Evolutionary conservation across 2,888 invertebrate species (phyloP).

Genomic region (Calameuta pallipes): DNA sequence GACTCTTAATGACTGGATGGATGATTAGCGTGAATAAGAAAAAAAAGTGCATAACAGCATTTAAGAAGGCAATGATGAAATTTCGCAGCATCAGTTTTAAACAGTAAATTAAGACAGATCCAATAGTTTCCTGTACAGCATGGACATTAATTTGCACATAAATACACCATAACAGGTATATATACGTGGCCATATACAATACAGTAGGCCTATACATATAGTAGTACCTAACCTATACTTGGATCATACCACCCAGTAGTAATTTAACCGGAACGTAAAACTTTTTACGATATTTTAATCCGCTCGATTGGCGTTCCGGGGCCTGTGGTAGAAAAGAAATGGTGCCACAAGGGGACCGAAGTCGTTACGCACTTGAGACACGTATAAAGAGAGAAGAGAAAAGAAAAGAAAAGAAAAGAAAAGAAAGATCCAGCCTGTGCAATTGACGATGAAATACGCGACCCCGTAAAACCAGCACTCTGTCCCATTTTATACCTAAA

Average conservation of each 20-base stretch:
- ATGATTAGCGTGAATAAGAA: too few species aligned
- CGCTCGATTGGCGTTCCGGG: slow-evolving; percentile 20
- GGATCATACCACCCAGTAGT: slow-evolving; percentile 32
- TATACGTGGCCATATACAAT: background rate
- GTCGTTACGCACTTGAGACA: slow-evolving; percentile 18
- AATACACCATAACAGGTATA: background rate
- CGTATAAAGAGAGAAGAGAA: background rate
- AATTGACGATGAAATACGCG: slow-evolving; percentile 48
- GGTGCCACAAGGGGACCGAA: slow-evolving; percentile 3
- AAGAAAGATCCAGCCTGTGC: slow-evolving; percentile 13
- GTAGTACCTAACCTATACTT: background rate
- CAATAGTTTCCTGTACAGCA: background rate
- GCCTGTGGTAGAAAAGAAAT: slow-evolving; percentile 5
- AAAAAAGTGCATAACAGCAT: background rate
- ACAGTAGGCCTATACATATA: background rate
- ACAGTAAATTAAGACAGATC: background rate
- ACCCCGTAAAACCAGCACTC: slow-evolving; percentile 29
- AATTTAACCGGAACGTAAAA: slow-evolving; percentile 39
- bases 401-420: background rate
- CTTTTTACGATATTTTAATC: slow-evolving; percentile 50
- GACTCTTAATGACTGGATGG: too few species aligned
- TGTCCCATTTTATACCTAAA: background rate
- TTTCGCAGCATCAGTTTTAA: background rate
- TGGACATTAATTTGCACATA: background rate
- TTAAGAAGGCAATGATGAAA: background rate